Evolutionary conservation across 1,140 invertebrate genomes (phyloP), one percentile per base, ranked within the genome.

Genomic region (Drosophila malerkotliana): DNA sequence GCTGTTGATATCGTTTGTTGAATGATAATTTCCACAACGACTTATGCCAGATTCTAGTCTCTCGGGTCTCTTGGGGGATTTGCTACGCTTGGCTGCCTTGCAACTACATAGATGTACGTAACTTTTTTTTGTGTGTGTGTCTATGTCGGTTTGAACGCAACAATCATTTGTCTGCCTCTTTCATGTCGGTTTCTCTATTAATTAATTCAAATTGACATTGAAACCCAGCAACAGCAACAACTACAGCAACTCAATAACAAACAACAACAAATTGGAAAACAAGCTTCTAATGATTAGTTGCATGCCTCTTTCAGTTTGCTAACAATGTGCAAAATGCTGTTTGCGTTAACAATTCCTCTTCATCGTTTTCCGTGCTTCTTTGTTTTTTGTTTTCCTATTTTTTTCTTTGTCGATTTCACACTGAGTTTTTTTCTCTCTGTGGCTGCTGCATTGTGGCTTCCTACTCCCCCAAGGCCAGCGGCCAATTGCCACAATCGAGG

Each of bases 171-270:
- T 61, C 63, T 62, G 51, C 74, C 47, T 67, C 39, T 72, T 73
- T 79, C 60, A 57, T 78, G 63, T 77, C 69, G 53, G 54, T 59
- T 69, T 64, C 68, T 77, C 69, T 79, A 88, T 71, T 88, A 88
- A 88, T 88, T 83, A 83, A 88, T 82, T 88, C 68, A 79, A 88
- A 88, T 88, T 88, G 83, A 88, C 83, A 88, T 88, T 88, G 83
- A 88, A 77, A 62, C 75, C 49, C 64, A 57, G 37, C 79, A 79
- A 58, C 56, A 75, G 45, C 56, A 52, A 15, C 37, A 39, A 7
- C 37, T 3, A 39, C 37, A 12, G 37, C 37, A 14, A 41, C 41
- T 44, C 41, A 52, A 72, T 54, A 74, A 57, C 63, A 54, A 58
- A 56, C 37, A 64, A 55, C 59, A 79, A 82, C 83, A 88, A 88